A percentile compares a stretch with the other conserved stretches of the same genome.
Evolutionary conservation across 1,140 invertebrate genomes (phyloP).

Genomic region (Galendromus occidentalis): DNA sequence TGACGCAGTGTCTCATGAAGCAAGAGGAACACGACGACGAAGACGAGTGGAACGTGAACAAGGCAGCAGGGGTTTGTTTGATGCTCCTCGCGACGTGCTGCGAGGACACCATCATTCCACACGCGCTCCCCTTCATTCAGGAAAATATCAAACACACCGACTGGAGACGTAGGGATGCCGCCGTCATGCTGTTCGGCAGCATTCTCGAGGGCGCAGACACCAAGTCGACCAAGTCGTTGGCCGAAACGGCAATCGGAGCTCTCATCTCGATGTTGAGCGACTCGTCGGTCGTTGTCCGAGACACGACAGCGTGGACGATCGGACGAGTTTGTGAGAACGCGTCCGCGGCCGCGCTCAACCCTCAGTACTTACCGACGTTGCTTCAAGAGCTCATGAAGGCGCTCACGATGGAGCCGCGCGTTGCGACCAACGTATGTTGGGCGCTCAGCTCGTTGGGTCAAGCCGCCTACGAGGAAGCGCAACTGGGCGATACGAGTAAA

Average conservation of each 20-base stretch:
- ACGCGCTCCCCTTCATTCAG: slow-evolving; percentile 91
- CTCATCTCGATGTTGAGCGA: slow-evolving; percentile 87
- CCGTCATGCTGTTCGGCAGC: slow-evolving; percentile 93
- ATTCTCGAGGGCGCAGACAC: slow-evolving; percentile 83
- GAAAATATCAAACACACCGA: slow-evolving; percentile 78
- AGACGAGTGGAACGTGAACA: slow-evolving; percentile 98
- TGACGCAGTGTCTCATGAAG: slow-evolving; percentile 82
- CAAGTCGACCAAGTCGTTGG: slow-evolving; percentile 64
- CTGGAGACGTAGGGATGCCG: slow-evolving; percentile 89
- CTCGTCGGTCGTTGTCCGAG: slow-evolving; percentile 69
- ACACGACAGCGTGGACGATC: slow-evolving; percentile 95
- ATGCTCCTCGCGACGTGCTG: slow-evolving; percentile 93
- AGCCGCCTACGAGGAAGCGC: slow-evolving; percentile 65
- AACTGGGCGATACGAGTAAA: slow-evolving; percentile 37
- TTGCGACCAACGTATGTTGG: slow-evolving; percentile 98
- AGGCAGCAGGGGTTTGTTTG: slow-evolving; percentile 95
- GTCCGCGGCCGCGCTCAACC: slow-evolving; percentile 83
- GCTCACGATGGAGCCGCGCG: slow-evolving; percentile 66
- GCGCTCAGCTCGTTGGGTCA: slow-evolving; percentile 92
- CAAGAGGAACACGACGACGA: slow-evolving; percentile 70
- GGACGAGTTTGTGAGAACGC: slow-evolving; percentile 92
- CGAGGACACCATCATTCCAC: slow-evolving; percentile 86
- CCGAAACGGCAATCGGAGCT: slow-evolving; percentile 87
- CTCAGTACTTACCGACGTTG: slow-evolving; percentile 54
- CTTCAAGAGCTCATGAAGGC: slow-evolving; percentile 73